A percentile compares a stretch with the other conserved stretches of the same genome.
These are phyloP conservation scores for Protobothrops mucrosquamatus DNA, from an alignment of 2,113 vertebrate species.

Conservation along the genomic window DNA sequence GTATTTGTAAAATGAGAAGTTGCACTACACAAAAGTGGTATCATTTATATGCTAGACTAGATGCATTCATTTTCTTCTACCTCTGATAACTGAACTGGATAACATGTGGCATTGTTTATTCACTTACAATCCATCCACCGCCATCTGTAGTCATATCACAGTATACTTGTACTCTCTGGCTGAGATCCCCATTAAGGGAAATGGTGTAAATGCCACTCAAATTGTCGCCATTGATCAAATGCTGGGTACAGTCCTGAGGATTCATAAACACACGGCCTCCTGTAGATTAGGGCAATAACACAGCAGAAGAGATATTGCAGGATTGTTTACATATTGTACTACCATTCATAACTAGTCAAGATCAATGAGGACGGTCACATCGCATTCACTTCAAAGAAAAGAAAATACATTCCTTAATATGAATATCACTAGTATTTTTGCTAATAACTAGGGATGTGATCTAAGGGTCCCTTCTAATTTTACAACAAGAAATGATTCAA, in stretches of 20 bases:
- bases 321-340: neutral
- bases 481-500: neutral
- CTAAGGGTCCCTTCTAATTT: neutral
- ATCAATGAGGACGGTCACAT: neutral
- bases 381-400: neutral
- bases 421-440: neutral
- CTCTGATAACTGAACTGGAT: neutral
- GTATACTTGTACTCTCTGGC: slow-evolving; percentile 89
- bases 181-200: slow-evolving; percentile 87
- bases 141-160: slow-evolving; percentile 95
- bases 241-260: slow-evolving; percentile 95
- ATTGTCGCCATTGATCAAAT: slow-evolving; percentile 89
- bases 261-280: slow-evolving; percentile 89
- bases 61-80: neutral
- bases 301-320: neutral
- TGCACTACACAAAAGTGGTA: no score
- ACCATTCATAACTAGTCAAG: neutral
- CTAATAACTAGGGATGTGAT: neutral
- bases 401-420: neutral
- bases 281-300: slow-evolving; percentile 48
- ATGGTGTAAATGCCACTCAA: slow-evolving; percentile 90
- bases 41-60: neutral
- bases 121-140: slow-evolving; percentile 97
- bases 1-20: neutral
- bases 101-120: accelerated